These are phyloP conservation scores for Scyliorhinus canicula DNA, from an alignment of 2,797 vertebrate species.

Conservation along the genomic window DNA sequence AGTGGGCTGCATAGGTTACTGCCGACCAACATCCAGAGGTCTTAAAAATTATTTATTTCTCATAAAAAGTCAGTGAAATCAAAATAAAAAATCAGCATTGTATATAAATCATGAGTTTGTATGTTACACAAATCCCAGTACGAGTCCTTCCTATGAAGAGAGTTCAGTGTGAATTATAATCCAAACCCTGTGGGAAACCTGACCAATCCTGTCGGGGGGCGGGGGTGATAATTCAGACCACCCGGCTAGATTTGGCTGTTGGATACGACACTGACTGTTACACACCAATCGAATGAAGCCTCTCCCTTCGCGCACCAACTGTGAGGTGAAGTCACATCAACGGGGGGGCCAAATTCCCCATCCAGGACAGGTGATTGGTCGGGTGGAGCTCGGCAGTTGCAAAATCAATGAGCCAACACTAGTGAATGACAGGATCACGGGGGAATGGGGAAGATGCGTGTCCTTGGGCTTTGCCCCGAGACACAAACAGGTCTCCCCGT, in stretches of 20 bases:
- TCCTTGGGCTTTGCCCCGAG: background rate
- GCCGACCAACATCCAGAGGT: background rate
- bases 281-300: background rate
- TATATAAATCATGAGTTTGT: no score
- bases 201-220: background rate
- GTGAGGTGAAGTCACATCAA: no score
- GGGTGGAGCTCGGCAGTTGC: background rate
- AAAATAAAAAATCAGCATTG: conserved; percentile 3
- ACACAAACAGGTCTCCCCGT: background rate
- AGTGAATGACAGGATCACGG: background rate
- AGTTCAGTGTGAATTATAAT: background rate
- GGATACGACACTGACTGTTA: background rate
- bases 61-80: conserved; percentile 4
- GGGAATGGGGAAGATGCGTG: background rate
- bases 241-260: background rate
- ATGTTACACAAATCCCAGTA: background rate
- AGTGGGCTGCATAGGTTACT: background rate
- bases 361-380: background rate
- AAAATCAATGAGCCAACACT: background rate
- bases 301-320: background rate
- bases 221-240: background rate
- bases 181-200: background rate
- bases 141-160: background rate
- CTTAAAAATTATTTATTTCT: conserved; percentile 18
- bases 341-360: background rate